Percentiles rank a stretch among this genome's conserved stretches.
Evolutionary conservation across 2,797 vertebrate species (phyloP).

Genomic region (Tapera naevia): DNA sequence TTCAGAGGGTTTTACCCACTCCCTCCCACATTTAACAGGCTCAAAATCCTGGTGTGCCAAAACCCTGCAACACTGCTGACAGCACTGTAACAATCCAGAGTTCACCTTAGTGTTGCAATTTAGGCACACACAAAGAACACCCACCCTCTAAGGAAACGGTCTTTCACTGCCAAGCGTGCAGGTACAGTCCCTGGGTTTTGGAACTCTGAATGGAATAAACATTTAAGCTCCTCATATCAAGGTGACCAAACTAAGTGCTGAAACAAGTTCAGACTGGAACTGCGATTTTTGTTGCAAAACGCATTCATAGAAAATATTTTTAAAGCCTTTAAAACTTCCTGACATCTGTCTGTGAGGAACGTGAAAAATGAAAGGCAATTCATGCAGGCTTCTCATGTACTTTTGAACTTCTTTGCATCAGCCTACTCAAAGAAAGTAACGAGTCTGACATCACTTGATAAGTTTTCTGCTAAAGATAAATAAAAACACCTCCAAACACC

Average conservation of each 20-base stretch:
- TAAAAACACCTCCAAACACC: not conserved
- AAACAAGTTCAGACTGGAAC: slow-evolving; percentile 30
- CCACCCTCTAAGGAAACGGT: not conserved
- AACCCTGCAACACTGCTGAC: not conserved
- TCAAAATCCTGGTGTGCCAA: not conserved
- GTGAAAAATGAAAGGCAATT: not conserved
- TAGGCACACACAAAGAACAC: not conserved
- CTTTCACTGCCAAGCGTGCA: not conserved
- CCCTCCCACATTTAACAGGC: not conserved
- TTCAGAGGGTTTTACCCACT: not conserved
- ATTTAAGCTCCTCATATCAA: not conserved
- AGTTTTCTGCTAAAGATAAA: not conserved
- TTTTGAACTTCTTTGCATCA: not conserved
- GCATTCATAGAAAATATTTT: not conserved
- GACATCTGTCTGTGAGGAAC: not conserved
- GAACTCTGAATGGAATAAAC: not conserved
- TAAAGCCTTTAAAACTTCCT: slow-evolving; percentile 15
- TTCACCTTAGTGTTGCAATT: not conserved
- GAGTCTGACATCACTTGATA: not conserved
- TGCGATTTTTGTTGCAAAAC: not conserved
- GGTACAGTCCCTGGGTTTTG: not conserved
- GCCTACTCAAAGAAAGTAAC: not conserved
- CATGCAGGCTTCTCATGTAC: not conserved
- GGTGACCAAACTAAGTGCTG: not conserved
- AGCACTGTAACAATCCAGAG: rapidly evolving